phyloP scores from a whole-genome alignment of 2,888 invertebrate species.

The Volucella zonaria region DNA sequence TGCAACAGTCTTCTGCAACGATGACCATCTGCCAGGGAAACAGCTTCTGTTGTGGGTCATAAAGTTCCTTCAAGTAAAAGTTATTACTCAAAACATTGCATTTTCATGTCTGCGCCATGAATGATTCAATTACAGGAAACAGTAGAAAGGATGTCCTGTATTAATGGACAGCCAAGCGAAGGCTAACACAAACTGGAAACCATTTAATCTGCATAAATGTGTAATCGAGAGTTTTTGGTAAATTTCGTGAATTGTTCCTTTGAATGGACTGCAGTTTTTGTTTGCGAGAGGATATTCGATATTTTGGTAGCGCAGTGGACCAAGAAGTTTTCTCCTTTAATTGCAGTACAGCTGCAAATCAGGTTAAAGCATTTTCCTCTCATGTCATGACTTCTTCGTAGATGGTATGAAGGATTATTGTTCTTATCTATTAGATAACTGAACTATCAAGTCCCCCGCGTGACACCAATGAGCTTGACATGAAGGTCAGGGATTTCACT shows the following conservation, averaged over 20 bases:
- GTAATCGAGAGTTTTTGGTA: conserved; percentile 53
- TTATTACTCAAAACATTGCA: conserved; percentile 70
- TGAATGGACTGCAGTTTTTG: background rate
- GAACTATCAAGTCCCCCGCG: too few relatives aligned
- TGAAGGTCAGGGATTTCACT: too few relatives aligned
- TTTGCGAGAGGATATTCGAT: conserved; percentile 45
- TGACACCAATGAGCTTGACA: too few relatives aligned
- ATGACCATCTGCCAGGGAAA: conserved; percentile 59
- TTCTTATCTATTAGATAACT: too few relatives aligned
- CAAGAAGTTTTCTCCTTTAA: too few relatives aligned
- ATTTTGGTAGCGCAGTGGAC: conserved; percentile 8
- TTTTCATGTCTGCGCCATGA: conserved; percentile 54
- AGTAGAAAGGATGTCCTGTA: conserved; percentile 22
- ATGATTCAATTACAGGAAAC: conserved; percentile 72
- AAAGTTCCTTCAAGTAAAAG: conserved; percentile 63
- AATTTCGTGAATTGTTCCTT: conserved; percentile 1
- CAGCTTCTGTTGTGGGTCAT: conserved; percentile 55
- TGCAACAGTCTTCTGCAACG: conserved; percentile 34
- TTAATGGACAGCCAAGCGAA: conserved; percentile 1
- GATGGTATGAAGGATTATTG: too few relatives aligned
- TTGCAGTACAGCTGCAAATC: too few relatives aligned
- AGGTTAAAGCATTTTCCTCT: too few relatives aligned
- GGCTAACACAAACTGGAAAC: conserved; percentile 32
- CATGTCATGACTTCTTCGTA: too few relatives aligned
- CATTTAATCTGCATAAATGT: conserved; percentile 68